These are phyloP conservation scores for Periophthalmus modestus DNA, from an alignment of 2,113 vertebrate genomes.

Conservation along the genomic window DNA sequence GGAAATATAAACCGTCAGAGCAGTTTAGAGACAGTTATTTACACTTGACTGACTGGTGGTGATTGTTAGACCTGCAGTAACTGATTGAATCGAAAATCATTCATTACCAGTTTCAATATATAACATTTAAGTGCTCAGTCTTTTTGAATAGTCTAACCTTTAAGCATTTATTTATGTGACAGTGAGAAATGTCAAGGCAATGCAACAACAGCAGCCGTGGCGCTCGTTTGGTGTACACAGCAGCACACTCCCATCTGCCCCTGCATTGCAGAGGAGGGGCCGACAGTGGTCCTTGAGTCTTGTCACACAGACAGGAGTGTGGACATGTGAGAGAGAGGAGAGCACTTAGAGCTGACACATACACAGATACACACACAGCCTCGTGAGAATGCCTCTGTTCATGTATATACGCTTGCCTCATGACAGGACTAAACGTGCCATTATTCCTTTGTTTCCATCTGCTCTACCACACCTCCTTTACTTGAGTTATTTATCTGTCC, in stretches of 20 bases:
- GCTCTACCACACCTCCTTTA: slow-evolving; percentile 38
- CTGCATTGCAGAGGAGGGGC: slow-evolving; percentile 53
- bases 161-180: background rate
- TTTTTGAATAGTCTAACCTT: background rate
- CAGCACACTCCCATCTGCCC: slow-evolving; percentile 8
- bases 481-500: slow-evolving; percentile 49
- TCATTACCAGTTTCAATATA: background rate
- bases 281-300: slow-evolving; percentile 59
- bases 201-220: background rate
- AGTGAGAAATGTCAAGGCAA: slow-evolving; percentile 1
- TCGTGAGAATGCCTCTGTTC: slow-evolving; percentile 46
- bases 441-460: slow-evolving; percentile 64
- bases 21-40: too few species aligned
- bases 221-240: slow-evolving; percentile 2
- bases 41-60: background rate
- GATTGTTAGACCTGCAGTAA: background rate
- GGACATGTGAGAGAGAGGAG: slow-evolving; percentile 45
- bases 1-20: too few species aligned
- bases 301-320: slow-evolving; percentile 32
- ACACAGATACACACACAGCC: slow-evolving; percentile 14
- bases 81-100: background rate
- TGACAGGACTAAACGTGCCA: slow-evolving; percentile 63
- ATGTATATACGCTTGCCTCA: slow-evolving; percentile 33
- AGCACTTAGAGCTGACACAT: slow-evolving; percentile 62
- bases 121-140: background rate